These are phyloP conservation scores for Drosophila pegasa DNA, from an alignment of 2,888 invertebrate species.

Conservation along the genomic window DNA sequence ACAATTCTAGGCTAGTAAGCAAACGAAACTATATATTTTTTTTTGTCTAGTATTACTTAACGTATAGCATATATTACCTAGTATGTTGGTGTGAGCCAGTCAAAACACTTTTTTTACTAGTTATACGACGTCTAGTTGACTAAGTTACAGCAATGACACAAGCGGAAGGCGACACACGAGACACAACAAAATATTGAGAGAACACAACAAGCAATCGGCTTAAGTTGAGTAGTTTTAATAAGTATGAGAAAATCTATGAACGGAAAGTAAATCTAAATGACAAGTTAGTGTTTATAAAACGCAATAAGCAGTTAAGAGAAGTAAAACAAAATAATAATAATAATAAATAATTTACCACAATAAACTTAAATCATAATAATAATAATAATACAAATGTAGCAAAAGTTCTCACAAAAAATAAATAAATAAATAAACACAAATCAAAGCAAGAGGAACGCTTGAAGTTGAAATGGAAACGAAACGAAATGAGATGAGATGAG, in stretches of 20 bases:
- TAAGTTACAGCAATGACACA: slow-evolving; percentile 41
- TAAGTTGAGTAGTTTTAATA: slow-evolving; percentile 77
- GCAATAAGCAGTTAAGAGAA: slow-evolving; percentile 64
- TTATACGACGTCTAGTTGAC: slow-evolving; percentile 47
- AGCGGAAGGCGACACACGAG: background rate
- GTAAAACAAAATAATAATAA: slow-evolving; percentile 25
- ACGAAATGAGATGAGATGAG: slow-evolving; percentile 31
- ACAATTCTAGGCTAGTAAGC: slow-evolving; percentile 71
- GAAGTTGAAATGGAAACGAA: slow-evolving; percentile 33
- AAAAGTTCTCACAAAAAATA: slow-evolving; percentile 65
- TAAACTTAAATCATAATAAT: slow-evolving; percentile 28
- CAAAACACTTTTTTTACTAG: slow-evolving; percentile 60
- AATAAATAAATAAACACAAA: slow-evolving; percentile 2
- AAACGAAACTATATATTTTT: slow-evolving; percentile 58
- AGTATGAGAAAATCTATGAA: slow-evolving; percentile 27
- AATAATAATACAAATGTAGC: slow-evolving; percentile 50
- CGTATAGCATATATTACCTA: slow-evolving; percentile 58
- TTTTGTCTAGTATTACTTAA: slow-evolving; percentile 70
- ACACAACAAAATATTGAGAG: slow-evolving; percentile 13
- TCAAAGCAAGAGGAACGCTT: slow-evolving; percentile 37
- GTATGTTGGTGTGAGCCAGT: slow-evolving; percentile 66
- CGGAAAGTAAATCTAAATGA: slow-evolving; percentile 13
- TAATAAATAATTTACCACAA: slow-evolving; percentile 27
- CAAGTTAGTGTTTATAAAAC: slow-evolving; percentile 77
- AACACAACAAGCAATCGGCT: slow-evolving; percentile 49